Evolutionary conservation across 1,140 invertebrate genomes (phyloP).

Genomic region (Brachionus calyciflorus): DNA sequence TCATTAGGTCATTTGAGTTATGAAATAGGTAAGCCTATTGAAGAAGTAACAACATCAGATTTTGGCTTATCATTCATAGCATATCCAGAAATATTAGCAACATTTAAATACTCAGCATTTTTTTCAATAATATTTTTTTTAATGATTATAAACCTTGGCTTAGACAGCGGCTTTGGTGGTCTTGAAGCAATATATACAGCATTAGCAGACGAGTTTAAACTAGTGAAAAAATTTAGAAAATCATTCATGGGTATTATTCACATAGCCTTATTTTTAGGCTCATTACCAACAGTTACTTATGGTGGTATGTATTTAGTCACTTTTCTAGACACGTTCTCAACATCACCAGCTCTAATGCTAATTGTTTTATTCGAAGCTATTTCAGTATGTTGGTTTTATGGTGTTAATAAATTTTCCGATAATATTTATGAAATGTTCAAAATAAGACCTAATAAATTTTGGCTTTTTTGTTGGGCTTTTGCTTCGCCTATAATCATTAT

Average conservation of each 20-base stretch:
- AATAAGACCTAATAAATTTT: constrained; percentile 5
- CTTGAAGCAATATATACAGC: constrained; percentile 44
- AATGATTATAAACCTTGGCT: constrained; percentile 74
- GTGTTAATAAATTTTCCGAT: neutral
- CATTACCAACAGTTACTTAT: constrained; percentile 40
- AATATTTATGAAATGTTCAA: constrained; percentile 37
- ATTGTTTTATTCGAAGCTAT: constrained; percentile 37
- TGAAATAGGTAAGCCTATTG: constrained; percentile 22
- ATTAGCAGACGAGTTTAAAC: constrained; percentile 8
- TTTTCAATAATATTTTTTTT: constrained; percentile 85
- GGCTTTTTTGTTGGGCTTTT: constrained; percentile 33
- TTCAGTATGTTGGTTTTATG: constrained; percentile 41
- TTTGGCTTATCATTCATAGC: constrained; percentile 82
- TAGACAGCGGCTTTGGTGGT: constrained; percentile 36
- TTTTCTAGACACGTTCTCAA: constrained; percentile 38
- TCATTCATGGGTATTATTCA: neutral
- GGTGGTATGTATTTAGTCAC: constrained; percentile 41
- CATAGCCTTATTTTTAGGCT: constrained; percentile 7
- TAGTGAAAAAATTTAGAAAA: constrained; percentile 7
- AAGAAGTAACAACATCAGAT: constrained; percentile 62
- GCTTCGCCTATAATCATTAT: constrained; percentile 18
- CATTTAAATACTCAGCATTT: constrained; percentile 78
- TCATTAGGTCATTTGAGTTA: constrained; percentile 41
- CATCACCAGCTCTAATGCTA: constrained; percentile 36
- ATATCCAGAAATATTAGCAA: constrained; percentile 81